phyloP scores from a whole-genome alignment of 2,797 vertebrate genomes.

The Hemitrygon akajei region DNA sequence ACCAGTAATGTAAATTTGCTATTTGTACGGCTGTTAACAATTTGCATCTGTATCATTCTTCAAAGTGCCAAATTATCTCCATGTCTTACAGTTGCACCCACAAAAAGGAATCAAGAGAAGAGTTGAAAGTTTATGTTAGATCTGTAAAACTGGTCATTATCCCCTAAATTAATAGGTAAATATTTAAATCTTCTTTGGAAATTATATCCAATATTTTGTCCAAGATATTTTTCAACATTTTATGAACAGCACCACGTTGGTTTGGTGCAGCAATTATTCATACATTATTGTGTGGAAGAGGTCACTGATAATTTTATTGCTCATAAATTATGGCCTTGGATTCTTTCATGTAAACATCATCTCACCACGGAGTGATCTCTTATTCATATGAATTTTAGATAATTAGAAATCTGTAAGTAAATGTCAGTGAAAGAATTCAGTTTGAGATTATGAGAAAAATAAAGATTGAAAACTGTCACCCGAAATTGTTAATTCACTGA shows the following conservation, averaged over 20 bases:
- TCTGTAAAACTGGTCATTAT: background rate
- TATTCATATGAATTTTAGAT: background rate
- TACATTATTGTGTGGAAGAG: background rate
- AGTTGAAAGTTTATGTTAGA: background rate
- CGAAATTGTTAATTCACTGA: background rate
- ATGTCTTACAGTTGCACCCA: background rate
- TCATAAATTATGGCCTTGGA: background rate
- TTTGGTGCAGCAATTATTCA: background rate
- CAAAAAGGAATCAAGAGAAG: background rate
- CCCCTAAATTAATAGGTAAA: background rate
- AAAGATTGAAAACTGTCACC: slow-evolving; percentile 3
- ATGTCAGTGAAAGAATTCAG: background rate
- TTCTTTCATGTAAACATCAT: background rate
- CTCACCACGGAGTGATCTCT: background rate
- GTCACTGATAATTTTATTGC: background rate
- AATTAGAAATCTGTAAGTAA: background rate
- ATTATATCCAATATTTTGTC: background rate
- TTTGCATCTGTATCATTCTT: background rate
- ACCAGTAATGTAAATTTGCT: background rate
- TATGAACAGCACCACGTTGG: background rate
- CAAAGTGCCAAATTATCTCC: background rate
- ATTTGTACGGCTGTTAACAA: background rate
- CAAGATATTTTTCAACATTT: background rate
- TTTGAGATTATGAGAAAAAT: background rate
- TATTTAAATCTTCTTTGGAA: background rate